phyloP scores from a whole-genome alignment of 1,140 invertebrate species.

The Tribolium madens region DNA sequence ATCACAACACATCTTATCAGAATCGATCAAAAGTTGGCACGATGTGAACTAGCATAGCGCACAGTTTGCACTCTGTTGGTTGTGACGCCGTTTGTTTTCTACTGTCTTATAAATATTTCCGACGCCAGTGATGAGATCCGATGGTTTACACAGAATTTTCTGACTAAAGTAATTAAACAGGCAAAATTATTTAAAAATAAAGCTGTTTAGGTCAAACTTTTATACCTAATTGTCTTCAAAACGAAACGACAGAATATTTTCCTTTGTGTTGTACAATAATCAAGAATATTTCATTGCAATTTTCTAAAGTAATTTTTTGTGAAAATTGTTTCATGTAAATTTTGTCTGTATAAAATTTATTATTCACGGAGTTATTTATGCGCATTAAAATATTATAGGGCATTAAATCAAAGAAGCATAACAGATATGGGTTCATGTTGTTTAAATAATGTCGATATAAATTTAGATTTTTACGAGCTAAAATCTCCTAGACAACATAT shows the following conservation, averaged over 20 bases:
- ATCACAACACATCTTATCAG: constrained; percentile 27
- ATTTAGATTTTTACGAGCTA: constrained; percentile 17
- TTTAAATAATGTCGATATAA: constrained; percentile 16
- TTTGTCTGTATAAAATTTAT: not conserved
- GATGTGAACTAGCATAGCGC: not conserved
- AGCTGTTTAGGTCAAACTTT: too few species aligned
- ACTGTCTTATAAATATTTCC: constrained; percentile 35
- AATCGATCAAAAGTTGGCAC: not conserved
- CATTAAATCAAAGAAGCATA: constrained; percentile 16
- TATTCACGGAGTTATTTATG: constrained; percentile 11
- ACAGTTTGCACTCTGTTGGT: constrained; percentile 12
- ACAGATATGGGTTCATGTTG: constrained; percentile 13
- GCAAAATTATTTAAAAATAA: too few species aligned
- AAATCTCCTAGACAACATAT: not conserved
- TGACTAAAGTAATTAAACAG: too few species aligned
- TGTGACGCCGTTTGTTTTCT: constrained; percentile 17
- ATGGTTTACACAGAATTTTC: not conserved
- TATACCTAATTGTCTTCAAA: too few species aligned
- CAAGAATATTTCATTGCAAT: too few species aligned
- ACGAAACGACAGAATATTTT: too few species aligned
- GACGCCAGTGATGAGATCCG: not conserved
- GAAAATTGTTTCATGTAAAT: not conserved
- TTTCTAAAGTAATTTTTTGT: too few species aligned
- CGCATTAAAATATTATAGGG: constrained; percentile 17
- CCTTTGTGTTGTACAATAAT: too few species aligned